Percentiles rank a stretch among this genome's conserved stretches.
Evolutionary conservation across 1,140 invertebrate genomes (phyloP).

Genomic region (Portunus trituberculatus): DNA sequence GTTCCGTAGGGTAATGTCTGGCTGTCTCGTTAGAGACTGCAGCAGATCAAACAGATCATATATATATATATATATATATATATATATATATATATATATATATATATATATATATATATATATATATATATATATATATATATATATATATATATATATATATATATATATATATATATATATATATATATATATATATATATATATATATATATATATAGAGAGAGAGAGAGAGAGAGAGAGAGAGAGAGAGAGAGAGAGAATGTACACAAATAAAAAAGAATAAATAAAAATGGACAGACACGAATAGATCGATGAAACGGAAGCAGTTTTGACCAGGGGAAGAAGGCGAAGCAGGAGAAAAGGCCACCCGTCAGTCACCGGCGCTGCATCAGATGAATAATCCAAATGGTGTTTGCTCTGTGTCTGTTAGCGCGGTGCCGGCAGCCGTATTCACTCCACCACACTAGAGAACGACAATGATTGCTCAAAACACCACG

Average conservation of each 20-base stretch:
- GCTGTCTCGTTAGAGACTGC: no score
- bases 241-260: no score
- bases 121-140: conserved; percentile 43
- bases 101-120: conserved; percentile 43
- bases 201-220: no score
- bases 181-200: no score
- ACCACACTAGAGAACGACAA: background rate
- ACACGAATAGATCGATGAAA: no score
- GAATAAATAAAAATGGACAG: no score
- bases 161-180: background rate
- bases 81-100: conserved; percentile 43
- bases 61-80: conserved; percentile 43
- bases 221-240: no score
- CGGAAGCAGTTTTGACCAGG: no score
- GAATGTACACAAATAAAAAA: no score
- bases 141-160: conserved; percentile 43
- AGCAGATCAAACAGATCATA: background rate
- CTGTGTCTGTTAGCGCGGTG: background rate
- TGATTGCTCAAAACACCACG: background rate
- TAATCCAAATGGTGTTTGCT: background rate
- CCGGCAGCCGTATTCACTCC: background rate
- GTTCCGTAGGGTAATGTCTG: no score
- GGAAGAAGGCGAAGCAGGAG: no score
- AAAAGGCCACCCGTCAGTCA: no score
- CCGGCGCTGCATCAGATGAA: background rate